A percentile compares a stretch with the other conserved stretches of the same genome.
Evolutionary conservation across 2,113 vertebrate species (phyloP).

Genomic region (Parotia lawesii): DNA sequence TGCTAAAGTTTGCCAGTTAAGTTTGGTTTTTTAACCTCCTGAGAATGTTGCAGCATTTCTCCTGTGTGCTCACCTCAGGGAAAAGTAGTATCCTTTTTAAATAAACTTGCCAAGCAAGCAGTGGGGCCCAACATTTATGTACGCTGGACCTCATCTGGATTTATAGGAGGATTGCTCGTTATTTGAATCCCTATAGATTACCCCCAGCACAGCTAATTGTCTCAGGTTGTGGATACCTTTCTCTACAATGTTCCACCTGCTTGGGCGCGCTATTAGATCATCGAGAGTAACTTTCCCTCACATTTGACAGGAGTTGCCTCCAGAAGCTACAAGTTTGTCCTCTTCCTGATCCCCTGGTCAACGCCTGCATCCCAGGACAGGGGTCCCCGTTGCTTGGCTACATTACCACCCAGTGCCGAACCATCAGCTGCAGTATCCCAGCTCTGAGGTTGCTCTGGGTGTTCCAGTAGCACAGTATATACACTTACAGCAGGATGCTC

Average conservation of each 20-base stretch:
- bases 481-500: neutral
- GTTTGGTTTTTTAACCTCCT: neutral
- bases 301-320: neutral
- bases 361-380: neutral
- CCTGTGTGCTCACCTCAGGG: neutral
- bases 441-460: neutral
- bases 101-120: neutral
- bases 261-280: neutral
- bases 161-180: fast-evolving
- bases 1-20: neutral
- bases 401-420: neutral
- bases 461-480: neutral
- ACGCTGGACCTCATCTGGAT: neutral
- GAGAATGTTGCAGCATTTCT: neutral
- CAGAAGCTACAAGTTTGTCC: neutral
- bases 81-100: neutral
- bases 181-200: neutral
- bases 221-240: neutral
- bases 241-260: fast-evolving
- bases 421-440: neutral
- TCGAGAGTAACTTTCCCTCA: neutral
- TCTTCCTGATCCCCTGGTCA: neutral
- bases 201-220: neutral
- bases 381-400: neutral
- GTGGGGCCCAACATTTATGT: neutral